Conservation (phyloP, 2,113 vertebrate genomes). For the Dromas ardeola region DNA sequence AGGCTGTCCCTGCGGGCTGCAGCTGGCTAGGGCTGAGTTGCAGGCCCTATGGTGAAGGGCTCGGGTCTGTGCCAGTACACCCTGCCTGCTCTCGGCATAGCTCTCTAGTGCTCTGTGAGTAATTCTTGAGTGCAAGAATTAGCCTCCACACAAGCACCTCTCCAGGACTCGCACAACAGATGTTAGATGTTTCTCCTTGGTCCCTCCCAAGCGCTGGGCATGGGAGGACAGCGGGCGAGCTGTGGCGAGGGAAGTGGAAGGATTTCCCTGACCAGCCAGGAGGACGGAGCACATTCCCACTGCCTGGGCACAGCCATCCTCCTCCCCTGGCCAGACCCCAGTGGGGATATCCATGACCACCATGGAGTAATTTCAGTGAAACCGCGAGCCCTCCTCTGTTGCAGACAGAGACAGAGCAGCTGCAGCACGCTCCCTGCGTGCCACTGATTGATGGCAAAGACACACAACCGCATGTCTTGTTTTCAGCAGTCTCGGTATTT, state of each 20-base stretch:
- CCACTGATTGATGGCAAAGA: background rate
- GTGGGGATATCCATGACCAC: background rate
- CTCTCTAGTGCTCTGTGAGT: background rate
- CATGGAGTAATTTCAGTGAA: background rate
- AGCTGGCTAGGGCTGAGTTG: background rate
- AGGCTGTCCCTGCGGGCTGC: background rate
- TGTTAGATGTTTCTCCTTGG: background rate
- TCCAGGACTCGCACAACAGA: background rate
- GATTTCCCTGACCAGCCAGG: background rate
- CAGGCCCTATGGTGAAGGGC: accelerated
- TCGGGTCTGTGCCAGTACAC: accelerated
- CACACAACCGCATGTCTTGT: background rate
- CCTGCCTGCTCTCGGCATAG: accelerated
- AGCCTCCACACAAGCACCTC: background rate
- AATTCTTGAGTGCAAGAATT: background rate
- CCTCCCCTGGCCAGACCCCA: background rate
- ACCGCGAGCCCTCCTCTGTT: background rate
- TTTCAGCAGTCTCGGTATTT: conserved; percentile 19
- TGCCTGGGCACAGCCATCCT: accelerated
- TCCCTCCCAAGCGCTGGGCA: background rate
- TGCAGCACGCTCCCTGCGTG: accelerated
- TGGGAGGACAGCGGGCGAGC: accelerated
- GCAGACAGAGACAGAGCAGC: background rate
- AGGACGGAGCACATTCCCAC: background rate
- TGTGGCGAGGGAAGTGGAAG: background rate